Evolutionary conservation across 1,140 invertebrate species (phyloP).

Genomic region (Parasteatoda tepidariorum): DNA sequence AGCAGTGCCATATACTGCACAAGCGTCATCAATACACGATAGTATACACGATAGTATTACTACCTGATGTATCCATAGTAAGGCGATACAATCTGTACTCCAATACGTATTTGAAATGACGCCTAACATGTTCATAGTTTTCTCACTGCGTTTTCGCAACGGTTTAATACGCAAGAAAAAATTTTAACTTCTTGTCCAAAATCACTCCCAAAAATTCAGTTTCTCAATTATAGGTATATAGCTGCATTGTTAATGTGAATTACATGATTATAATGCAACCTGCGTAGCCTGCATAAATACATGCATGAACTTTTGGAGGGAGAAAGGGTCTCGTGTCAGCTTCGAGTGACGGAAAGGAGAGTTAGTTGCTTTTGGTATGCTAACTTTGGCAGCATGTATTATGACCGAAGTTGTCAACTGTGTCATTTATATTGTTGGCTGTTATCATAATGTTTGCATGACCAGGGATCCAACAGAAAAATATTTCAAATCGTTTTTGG

Average conservation of each 20-base stretch:
- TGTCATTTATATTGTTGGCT: no score
- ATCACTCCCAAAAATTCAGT: neutral
- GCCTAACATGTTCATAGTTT: neutral
- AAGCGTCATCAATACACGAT: conserved; percentile 53
- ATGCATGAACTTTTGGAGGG: neutral
- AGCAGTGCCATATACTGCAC: conserved; percentile 49
- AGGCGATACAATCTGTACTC: no score
- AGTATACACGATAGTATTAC: no score
- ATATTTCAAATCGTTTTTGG: no score
- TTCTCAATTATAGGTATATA: neutral
- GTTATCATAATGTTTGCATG: no score
- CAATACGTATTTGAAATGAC: no score
- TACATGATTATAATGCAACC: neutral
- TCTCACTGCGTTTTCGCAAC: neutral
- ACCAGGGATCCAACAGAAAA: neutral
- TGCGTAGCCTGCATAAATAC: neutral
- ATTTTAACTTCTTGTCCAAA: neutral
- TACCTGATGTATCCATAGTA: neutral
- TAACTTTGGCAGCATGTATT: no score
- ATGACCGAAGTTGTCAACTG: no score
- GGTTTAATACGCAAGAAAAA: neutral
- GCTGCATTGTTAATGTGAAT: neutral
- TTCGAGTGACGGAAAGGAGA: neutral
- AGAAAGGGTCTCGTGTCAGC: neutral
- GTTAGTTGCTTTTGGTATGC: neutral